Evolutionary conservation across 2,888 invertebrate genomes (phyloP).

Genomic region (Amorpha juglandis): DNA sequence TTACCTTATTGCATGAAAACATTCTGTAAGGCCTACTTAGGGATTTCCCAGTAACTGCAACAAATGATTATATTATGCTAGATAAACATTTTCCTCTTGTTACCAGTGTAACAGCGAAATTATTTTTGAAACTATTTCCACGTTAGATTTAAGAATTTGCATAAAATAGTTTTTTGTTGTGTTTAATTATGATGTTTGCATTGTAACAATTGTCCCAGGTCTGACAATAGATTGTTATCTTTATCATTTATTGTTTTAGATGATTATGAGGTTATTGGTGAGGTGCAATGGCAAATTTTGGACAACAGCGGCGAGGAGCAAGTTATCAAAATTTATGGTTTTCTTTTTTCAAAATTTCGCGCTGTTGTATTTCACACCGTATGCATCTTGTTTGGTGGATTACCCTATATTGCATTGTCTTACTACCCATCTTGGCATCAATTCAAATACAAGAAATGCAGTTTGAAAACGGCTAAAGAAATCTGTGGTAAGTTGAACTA

Average conservation of each 20-base stretch:
- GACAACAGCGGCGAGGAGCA: conserved; percentile 78
- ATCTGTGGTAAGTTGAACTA: conserved; percentile 78
- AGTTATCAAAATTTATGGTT: conserved; percentile 80
- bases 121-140: background rate
- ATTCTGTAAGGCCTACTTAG: background rate
- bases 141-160: no score
- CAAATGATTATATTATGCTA: background rate
- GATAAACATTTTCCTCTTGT: conserved; percentile 2
- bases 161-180: no score
- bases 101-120: background rate
- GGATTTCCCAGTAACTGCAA: background rate
- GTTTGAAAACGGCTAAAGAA: conserved; percentile 81
- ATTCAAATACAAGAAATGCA: conserved; percentile 82
- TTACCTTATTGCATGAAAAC: conserved; percentile 14
- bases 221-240: background rate
- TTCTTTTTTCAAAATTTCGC: conserved; percentile 72
- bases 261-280: conserved; percentile 84
- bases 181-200: background rate
- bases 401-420: conserved; percentile 83
- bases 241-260: conserved; percentile 59
- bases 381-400: conserved; percentile 78
- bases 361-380: conserved; percentile 77
- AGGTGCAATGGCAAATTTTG: conserved; percentile 80
- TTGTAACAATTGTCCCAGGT: background rate
- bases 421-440: conserved; percentile 84